A percentile compares a stretch with the other conserved stretches of the same genome.
These are phyloP conservation scores for Rhynchonycteris naso DNA, from an alignment of 2,797 vertebrate species.

Conservation along the genomic window DNA sequence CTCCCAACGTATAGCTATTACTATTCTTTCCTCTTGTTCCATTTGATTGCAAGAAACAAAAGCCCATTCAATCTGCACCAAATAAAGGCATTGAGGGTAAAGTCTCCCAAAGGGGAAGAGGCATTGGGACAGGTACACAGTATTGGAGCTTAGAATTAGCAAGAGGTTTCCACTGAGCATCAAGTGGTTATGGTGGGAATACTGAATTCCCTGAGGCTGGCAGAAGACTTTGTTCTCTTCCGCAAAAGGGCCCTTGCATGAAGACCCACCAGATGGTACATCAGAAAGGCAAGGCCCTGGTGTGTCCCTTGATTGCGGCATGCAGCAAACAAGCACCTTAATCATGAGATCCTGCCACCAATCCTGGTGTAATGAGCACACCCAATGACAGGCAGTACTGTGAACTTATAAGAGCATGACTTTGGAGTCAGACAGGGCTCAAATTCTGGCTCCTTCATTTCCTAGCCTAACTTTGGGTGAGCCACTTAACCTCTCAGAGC, in stretches of 20 bases:
- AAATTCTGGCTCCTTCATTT: not conserved
- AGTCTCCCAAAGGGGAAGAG: not conserved
- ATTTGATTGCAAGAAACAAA: not conserved
- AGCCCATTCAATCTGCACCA: not conserved
- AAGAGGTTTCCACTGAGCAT: not conserved
- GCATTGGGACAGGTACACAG: not conserved
- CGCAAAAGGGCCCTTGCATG: not conserved
- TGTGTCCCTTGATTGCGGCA: not conserved
- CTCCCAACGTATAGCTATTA: not conserved
- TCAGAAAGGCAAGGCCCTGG: not conserved
- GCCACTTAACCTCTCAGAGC: not conserved
- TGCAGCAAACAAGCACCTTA: not conserved
- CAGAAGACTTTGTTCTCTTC: not conserved
- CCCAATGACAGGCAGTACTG: not conserved
- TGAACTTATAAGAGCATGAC: not conserved
- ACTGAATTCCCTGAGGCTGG: not conserved
- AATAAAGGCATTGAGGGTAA: not conserved
- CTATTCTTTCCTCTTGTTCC: not conserved
- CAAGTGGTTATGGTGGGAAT: not conserved
- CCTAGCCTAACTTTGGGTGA: not conserved
- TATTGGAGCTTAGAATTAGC: not conserved
- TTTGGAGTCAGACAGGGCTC: not conserved
- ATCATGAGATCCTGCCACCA: fast-evolving
- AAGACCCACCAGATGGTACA: not conserved
- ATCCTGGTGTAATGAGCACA: too few relatives aligned